These are phyloP conservation scores for Drosophila neotestacea DNA, from an alignment of 2,888 invertebrate genomes.

Conservation along the genomic window DNA sequence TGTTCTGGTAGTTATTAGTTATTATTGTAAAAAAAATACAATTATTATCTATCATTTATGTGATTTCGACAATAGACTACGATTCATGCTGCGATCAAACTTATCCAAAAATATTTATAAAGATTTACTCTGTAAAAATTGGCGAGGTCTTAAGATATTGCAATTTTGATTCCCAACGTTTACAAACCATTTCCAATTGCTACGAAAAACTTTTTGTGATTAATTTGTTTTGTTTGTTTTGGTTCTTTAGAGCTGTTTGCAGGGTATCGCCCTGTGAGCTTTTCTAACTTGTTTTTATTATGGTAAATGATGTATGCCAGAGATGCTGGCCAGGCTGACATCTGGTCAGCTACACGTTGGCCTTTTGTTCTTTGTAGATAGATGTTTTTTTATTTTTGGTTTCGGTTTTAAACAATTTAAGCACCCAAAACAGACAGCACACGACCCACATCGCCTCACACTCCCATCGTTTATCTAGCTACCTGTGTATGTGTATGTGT, in stretches of 20 bases:
- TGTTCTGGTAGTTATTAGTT: too few relatives aligned
- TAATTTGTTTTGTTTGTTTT: background rate
- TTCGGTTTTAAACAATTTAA: conserved; percentile 49
- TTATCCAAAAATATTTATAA: too few relatives aligned
- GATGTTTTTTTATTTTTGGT: conserved; percentile 12
- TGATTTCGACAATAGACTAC: too few relatives aligned
- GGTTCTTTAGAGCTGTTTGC: background rate
- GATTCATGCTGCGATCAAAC: too few relatives aligned
- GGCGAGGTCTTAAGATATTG: too few relatives aligned
- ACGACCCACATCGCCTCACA: conserved; percentile 27
- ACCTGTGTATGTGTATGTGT: background rate
- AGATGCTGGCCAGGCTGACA: conserved; percentile 11
- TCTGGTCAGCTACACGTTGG: conserved; percentile 1
- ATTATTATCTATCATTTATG: too few relatives aligned
- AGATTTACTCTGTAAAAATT: too few relatives aligned
- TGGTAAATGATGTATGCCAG: conserved; percentile 30
- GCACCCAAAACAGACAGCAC: conserved; percentile 24
- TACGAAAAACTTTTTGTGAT: background rate
- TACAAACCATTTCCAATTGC: too few relatives aligned
- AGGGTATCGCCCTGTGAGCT: background rate
- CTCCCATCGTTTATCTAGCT: conserved; percentile 23
- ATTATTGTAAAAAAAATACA: too few relatives aligned
- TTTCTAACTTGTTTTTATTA: conserved; percentile 4
- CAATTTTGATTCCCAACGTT: too few relatives aligned
- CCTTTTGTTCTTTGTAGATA: conserved; percentile 19